These are phyloP conservation scores for Antrozous pallidus DNA, from an alignment of 2,797 vertebrate species.

Conservation along the genomic window DNA sequence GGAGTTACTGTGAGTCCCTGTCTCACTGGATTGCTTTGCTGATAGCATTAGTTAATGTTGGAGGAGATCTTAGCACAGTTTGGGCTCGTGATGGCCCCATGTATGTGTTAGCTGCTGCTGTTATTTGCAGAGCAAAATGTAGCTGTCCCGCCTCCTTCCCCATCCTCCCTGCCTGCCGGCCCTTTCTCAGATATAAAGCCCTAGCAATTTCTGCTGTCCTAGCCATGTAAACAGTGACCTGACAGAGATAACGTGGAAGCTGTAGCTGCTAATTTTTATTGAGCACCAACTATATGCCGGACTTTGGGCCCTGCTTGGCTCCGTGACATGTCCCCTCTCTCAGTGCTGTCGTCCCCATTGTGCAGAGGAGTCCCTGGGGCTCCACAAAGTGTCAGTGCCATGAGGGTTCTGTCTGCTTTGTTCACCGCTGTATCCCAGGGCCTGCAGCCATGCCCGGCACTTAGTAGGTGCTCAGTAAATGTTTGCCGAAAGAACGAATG, in stretches of 20 bases:
- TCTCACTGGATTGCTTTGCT: background rate
- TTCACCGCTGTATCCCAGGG: background rate
- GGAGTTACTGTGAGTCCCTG: background rate
- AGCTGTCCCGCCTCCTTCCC: background rate
- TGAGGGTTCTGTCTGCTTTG: background rate
- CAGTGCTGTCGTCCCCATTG: background rate
- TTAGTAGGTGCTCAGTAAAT: background rate
- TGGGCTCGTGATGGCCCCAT: rapidly evolving
- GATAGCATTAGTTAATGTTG: background rate
- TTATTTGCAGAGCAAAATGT: background rate
- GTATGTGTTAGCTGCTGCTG: background rate
- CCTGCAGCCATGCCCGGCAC: background rate
- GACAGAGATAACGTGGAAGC: background rate
- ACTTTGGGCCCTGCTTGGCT: background rate
- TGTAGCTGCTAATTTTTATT: background rate
- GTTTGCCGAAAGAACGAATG: background rate
- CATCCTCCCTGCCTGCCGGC: rapidly evolving
- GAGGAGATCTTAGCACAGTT: too few relatives aligned
- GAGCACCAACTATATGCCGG: background rate
- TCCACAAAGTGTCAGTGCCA: background rate
- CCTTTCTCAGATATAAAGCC: rapidly evolving
- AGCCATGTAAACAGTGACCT: too few relatives aligned
- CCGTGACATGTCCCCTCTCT: too few relatives aligned
- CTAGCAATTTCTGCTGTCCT: background rate
- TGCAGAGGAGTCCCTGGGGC: background rate